phyloP scores from a whole-genome alignment of 1,140 invertebrate genomes.

The Diuraphis noxia region DNA sequence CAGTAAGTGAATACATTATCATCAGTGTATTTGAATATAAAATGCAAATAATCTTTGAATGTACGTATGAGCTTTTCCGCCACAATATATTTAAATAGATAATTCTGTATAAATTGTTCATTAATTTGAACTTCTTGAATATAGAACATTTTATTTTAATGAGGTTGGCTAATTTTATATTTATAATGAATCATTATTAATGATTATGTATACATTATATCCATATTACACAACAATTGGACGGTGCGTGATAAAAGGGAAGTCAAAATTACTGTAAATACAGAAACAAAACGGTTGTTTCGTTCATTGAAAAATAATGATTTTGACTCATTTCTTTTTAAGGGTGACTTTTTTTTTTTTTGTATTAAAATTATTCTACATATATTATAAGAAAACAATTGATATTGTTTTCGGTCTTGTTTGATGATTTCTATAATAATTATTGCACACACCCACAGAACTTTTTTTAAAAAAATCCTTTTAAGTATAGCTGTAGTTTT shows the following conservation, averaged over 20 bases:
- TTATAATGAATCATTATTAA: background rate
- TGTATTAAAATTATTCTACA: too few species aligned
- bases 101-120: too few species aligned
- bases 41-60: background rate
- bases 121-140: background rate
- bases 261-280: background rate
- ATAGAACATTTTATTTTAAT: background rate
- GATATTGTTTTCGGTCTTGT: background rate
- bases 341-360: too few species aligned
- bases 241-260: background rate
- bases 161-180: background rate
- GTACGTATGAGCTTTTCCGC: background rate
- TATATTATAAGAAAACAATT: background rate
- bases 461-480: background rate
- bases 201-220: background rate
- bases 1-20: background rate
- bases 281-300: background rate
- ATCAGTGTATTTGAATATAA: background rate
- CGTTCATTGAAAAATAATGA: background rate
- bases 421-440: background rate
- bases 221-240: background rate
- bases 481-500: background rate
- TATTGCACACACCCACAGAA: background rate
- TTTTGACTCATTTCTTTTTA: background rate
- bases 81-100: background rate